These are phyloP conservation scores for Okapia johnstoni DNA, from an alignment of 2,113 vertebrate species.

Conservation along the genomic window DNA sequence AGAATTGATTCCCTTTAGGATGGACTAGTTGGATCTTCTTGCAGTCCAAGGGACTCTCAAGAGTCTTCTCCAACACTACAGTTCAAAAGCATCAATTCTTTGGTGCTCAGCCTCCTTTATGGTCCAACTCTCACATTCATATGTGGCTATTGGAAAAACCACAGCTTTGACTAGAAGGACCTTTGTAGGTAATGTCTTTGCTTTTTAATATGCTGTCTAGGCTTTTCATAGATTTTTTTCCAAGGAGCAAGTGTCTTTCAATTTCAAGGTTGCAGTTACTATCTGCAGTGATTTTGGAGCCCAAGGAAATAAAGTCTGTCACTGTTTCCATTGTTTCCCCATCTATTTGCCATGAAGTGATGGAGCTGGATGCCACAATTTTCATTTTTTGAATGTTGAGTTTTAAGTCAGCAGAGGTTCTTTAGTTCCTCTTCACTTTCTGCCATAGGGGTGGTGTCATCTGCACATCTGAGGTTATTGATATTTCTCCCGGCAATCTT, in stretches of 20 bases:
- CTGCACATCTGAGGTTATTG: background rate
- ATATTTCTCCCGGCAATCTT: background rate
- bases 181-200: background rate
- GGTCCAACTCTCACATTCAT: background rate
- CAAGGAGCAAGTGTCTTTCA: background rate
- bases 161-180: background rate
- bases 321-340: background rate
- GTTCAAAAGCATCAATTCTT: background rate
- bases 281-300: background rate
- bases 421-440: background rate
- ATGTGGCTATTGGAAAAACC: background rate
- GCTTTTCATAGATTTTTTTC: background rate
- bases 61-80: background rate
- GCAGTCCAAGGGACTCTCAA: background rate
- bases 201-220: background rate
- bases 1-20: background rate
- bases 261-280: background rate
- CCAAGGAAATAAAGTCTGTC: background rate
- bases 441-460: background rate
- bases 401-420: background rate
- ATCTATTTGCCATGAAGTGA: background rate
- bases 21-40: background rate
- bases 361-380: background rate
- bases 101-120: rapidly evolving
- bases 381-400: background rate